These are phyloP conservation scores for Noctua janthina DNA, from an alignment of 2,888 invertebrate genomes.

Conservation along the genomic window DNA sequence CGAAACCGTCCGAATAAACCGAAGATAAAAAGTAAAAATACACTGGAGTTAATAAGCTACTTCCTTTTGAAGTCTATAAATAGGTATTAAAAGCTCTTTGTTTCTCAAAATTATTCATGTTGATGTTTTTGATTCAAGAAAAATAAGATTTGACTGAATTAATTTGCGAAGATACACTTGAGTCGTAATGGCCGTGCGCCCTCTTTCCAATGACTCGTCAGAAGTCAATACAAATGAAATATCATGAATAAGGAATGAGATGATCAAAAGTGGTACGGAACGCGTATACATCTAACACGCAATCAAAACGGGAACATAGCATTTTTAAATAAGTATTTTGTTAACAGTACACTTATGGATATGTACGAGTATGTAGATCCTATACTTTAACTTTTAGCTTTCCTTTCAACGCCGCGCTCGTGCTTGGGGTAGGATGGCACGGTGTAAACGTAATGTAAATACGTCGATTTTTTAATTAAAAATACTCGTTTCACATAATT, in stretches of 20 bases:
- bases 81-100: conserved; percentile 53
- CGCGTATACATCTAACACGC: conserved; percentile 66
- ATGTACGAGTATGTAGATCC: not conserved
- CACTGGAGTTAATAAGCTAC: conserved; percentile 32
- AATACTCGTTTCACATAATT: too few species aligned
- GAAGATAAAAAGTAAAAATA: conserved; percentile 21
- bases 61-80: conserved; percentile 38
- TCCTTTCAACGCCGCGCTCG: too few species aligned
- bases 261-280: conserved; percentile 77
- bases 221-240: conserved; percentile 77
- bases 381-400: not conserved
- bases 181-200: conserved; percentile 59
- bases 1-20: not conserved
- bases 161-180: conserved; percentile 51
- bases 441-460: too few species aligned
- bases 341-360: not conserved
- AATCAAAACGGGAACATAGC: conserved; percentile 20
- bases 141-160: conserved; percentile 53
- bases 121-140: conserved; percentile 63
- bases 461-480: too few species aligned
- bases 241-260: conserved; percentile 83
- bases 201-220: conserved; percentile 64
- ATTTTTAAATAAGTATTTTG: conserved; percentile 19
- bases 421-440: too few species aligned
- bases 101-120: conserved; percentile 39